Base-by-base conservation (phyloP, 2,888 invertebrate genomes). In the Ophion ventricosus region DNA sequence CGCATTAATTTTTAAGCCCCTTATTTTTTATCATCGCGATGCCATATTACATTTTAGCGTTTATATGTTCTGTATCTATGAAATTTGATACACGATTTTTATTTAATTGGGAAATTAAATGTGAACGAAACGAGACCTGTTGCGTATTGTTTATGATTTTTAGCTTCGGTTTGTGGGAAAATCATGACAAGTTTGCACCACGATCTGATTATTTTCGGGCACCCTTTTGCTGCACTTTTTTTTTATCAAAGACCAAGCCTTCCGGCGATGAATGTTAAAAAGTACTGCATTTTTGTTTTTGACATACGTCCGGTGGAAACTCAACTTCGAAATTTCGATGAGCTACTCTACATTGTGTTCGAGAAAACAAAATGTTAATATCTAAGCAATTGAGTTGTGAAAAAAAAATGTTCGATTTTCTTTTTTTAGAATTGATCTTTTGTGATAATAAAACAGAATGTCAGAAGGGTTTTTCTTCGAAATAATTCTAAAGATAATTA, bases 21-120 rank as follows among this genome's bases (percentile, higher is more conserved):
- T 72, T 75, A 86, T 89, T 78, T 79, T 67, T 76, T 87, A 87
- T 91, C 87, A 88, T 89, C 89, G 90, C 88, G 91, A 91, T 91
- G 91, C 88, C 90, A 90, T 88, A 87, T 89, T 90, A 88, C 77
- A 79, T 90, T 90, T 79, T 89, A 87, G 85, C 80, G 77, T 87
- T 88, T 40, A 29, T 40, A 66, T 82, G 83, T 86, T 83, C 74
- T 82, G 79, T 80, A 82, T 75, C 35, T 78, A 70, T 43, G 54
- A 70, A 66, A 82, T 78, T 82, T 72, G 64, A 81, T 83, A 81
- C 89, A 89, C 87, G 86, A 83, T 89, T 89, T 88, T 89, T 88
- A 89, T 91, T 90, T 87, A 88, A 90, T 89, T 88, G 85, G 83
- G 83, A 81, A 76, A 86, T 88, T 87, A 87, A 87, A 87, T 76